Evolutionary conservation across 2,113 vertebrate species (phyloP).

Genomic region (Hemicordylus capensis): DNA sequence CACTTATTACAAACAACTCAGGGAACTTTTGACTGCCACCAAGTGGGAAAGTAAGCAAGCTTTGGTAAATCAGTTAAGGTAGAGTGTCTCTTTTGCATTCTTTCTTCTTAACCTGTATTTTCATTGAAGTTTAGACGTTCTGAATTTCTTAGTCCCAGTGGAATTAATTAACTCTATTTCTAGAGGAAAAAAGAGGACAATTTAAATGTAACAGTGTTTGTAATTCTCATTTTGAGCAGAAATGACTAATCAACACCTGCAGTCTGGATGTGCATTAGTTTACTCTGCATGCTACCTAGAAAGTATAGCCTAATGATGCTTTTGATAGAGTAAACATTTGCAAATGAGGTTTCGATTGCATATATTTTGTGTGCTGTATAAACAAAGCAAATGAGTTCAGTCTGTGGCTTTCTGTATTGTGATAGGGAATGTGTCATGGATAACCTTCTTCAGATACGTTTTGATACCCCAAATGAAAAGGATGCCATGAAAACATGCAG

Average conservation of each 20-base stretch:
- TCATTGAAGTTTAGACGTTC: constrained; percentile 53
- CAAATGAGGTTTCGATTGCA: constrained; percentile 40
- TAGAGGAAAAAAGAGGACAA: constrained; percentile 47
- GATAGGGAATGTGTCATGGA: background rate
- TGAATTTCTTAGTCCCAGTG: constrained; percentile 55
- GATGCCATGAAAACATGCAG: background rate
- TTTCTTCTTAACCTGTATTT: constrained; percentile 49
- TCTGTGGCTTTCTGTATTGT: constrained; percentile 28
- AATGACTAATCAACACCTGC: constrained; percentile 67
- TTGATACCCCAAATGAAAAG: background rate
- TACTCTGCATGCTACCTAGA: constrained; percentile 47
- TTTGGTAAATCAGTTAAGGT: background rate
- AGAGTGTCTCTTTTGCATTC: background rate
- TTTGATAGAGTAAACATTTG: constrained; percentile 64
- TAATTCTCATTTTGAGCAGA: constrained; percentile 67
- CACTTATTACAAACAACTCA: constrained; percentile 17
- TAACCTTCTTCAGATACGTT: background rate
- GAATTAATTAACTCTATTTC: constrained; percentile 72
- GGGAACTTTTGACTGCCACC: constrained; percentile 24
- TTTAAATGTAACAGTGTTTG: constrained; percentile 58
- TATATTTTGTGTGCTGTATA: background rate
- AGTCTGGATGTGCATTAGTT: constrained; percentile 48
- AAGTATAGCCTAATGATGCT: constrained; percentile 47
- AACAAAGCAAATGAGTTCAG: constrained; percentile 48
- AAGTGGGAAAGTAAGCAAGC: background rate